A percentile compares a stretch with the other conserved stretches of the same genome.
phyloP scores from a whole-genome alignment of 2,888 invertebrate species.

The Sylvicola cinctus region DNA sequence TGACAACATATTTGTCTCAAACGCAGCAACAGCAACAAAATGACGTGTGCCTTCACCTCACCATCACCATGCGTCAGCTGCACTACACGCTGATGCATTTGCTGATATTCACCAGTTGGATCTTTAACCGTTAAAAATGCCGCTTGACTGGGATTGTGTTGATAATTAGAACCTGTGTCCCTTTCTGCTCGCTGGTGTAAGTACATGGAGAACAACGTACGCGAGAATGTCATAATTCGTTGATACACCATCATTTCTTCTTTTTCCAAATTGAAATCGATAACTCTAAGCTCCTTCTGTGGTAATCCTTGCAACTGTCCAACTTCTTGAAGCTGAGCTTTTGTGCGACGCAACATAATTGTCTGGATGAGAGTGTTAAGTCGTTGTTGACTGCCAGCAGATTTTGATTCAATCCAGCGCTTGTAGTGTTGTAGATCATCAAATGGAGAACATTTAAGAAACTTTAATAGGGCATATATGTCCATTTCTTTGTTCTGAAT shows the following conservation, averaged over 20 bases:
- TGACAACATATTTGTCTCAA: constrained; percentile 81
- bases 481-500: constrained; percentile 86
- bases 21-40: constrained; percentile 63
- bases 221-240: constrained; percentile 46
- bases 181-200: constrained; percentile 55
- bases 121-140: constrained; percentile 15
- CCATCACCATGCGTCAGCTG: constrained; percentile 32
- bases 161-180: constrained; percentile 18
- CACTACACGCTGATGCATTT: constrained; percentile 42
- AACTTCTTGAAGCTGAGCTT: constrained; percentile 46
- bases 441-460: constrained; percentile 70
- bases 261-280: constrained; percentile 39
- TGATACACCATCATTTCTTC: constrained; percentile 63
- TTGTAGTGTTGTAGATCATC: constrained; percentile 80
- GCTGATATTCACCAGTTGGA: constrained; percentile 30
- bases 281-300: constrained; percentile 30
- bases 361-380: constrained; percentile 70
- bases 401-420: constrained; percentile 75
- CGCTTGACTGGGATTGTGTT: constrained; percentile 2
- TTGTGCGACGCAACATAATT: constrained; percentile 73
- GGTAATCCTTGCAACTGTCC: constrained; percentile 44
- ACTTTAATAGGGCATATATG: constrained; percentile 60
- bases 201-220: constrained; percentile 55
- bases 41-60: constrained; percentile 42
- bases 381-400: constrained; percentile 53